Base-by-base conservation (phyloP, 2,797 vertebrate genomes). In the Gymnoscopelus microlampas region DNA sequence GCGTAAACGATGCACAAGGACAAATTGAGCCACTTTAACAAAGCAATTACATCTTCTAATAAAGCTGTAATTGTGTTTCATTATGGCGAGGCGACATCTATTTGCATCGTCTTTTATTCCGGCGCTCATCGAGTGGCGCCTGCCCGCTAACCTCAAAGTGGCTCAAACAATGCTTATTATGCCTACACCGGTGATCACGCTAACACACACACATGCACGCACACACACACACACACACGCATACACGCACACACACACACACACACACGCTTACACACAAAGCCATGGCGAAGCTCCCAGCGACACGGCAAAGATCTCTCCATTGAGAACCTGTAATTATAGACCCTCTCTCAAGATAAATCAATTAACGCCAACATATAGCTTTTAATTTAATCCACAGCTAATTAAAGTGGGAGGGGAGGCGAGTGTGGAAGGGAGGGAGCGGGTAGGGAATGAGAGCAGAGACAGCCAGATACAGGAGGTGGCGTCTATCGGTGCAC, bases 261-360 rank as follows among this genome's bases (percentile, higher is more conserved):
- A 74, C 81, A 63, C 58, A 88, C 83, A 74, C 14, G 50, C 53
- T 72, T 56, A 54, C 29, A 23, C 61, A 48, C 49, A 44, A 23
- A 61, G 23, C 55, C n/a, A 61, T 50, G 80, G 79, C 68, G 69
- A 85, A 84, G 85, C 87, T 87, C 85, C 77, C 39, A 77, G 88
- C 74, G 60, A 87, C 83, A 77, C 70, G 26, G 74, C 44, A 24
- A 62, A 81, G 73, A 91, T 89, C 85, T 88, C 89, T 91, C 87
- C 82, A 90, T 91, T 92, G 86, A 93, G 86, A 89, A 90, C 85
- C 88, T 91, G 91, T 94, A 94, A 94, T 94, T 94, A 94, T 91
- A 90, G 82, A 85, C 77, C 89, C 81, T 88, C 82, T 92, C 88
- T 91, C 81, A 82, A 89, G 90, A 93, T 93, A 91, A 93, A 94